A percentile compares a stretch with the other conserved stretches of the same genome.
Evolutionary conservation across 2,797 vertebrate genomes (phyloP).

Genomic region (Etheostoma perlongum): DNA sequence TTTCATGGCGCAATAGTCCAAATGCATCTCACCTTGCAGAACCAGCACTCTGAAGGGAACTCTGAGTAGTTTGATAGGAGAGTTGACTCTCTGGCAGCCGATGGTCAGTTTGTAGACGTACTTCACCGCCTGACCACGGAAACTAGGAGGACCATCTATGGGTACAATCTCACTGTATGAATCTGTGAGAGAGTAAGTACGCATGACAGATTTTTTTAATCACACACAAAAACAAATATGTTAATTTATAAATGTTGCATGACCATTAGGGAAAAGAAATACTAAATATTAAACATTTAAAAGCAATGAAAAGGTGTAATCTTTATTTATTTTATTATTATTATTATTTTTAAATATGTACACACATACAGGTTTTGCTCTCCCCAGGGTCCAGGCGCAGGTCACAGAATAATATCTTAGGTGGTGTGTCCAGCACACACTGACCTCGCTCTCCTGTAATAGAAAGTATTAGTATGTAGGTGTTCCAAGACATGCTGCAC

Average conservation of each 20-base stretch:
- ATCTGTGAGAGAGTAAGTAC: constrained; percentile 80
- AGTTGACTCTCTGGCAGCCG: constrained; percentile 98
- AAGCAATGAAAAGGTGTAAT: not conserved
- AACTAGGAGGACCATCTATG: constrained; percentile 93
- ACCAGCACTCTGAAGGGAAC: constrained; percentile 97
- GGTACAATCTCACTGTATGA: constrained; percentile 95
- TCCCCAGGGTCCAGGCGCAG: constrained; percentile 95
- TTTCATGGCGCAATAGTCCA: not conserved
- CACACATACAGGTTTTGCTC: constrained; percentile 93
- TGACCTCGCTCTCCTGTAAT: constrained; percentile 94
- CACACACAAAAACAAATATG: not conserved
- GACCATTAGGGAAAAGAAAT: not conserved
- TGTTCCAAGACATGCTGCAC: not conserved
- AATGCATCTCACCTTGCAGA: constrained; percentile 88
- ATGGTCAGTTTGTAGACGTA: constrained; percentile 98
- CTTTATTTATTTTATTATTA: not conserved
- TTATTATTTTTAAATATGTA: not conserved
- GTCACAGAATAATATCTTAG: constrained; percentile 99
- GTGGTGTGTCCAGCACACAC: constrained; percentile 97
- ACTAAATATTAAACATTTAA: not conserved
- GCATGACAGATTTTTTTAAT: not conserved
- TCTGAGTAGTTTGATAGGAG: constrained; percentile 96
- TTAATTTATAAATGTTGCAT: not conserved
- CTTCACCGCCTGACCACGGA: constrained; percentile 96
- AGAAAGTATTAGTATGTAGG: not conserved